phyloP scores from a whole-genome alignment of 64 coral and sea anemone genomes.

The Montipora sp. region DNA sequence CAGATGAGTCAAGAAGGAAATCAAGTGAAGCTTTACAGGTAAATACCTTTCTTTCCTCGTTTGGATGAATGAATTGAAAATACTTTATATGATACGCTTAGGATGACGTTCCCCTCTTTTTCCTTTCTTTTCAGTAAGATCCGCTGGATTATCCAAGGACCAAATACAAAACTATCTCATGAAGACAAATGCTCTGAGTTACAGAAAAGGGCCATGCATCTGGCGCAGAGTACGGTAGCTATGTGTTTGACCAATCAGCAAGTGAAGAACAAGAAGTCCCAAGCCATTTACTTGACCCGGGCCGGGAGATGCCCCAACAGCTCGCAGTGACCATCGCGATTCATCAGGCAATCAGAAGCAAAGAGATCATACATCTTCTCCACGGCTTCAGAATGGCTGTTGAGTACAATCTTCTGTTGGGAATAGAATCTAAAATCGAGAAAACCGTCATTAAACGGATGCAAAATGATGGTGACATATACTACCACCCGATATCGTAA shows the following conservation, averaged over 20 bases:
- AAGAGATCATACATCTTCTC: conserved; percentile 47
- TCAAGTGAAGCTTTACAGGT: background rate
- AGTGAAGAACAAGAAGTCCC: conserved; percentile 48
- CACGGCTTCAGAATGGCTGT: conserved; percentile 68
- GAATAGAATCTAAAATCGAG: conserved; percentile 55
- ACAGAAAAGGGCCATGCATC: conserved; percentile 24
- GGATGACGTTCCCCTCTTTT: too few relatives aligned
- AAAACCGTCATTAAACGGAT: too few relatives aligned
- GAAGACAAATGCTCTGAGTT: conserved; percentile 49
- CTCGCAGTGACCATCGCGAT: conserved; percentile 47
- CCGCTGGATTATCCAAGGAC: conserved; percentile 29
- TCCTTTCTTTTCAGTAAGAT: too few relatives aligned
- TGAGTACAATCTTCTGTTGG: conserved; percentile 52
- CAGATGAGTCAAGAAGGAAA: conserved; percentile 26
- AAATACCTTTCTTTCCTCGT: background rate
- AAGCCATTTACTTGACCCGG: background rate
- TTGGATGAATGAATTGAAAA: background rate
- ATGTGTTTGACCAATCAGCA: conserved; percentile 62
- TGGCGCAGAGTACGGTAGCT: conserved; percentile 43
- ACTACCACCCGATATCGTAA: conserved; percentile 12
- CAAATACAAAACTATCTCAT: conserved; percentile 20
- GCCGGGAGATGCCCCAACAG: conserved; percentile 36
- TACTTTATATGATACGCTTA: too few relatives aligned
- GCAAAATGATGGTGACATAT: too few relatives aligned
- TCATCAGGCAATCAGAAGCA: conserved; percentile 59